Conservation (phyloP, 1,140 invertebrate genomes). For the Proctacanthus coquilletti region DNA sequence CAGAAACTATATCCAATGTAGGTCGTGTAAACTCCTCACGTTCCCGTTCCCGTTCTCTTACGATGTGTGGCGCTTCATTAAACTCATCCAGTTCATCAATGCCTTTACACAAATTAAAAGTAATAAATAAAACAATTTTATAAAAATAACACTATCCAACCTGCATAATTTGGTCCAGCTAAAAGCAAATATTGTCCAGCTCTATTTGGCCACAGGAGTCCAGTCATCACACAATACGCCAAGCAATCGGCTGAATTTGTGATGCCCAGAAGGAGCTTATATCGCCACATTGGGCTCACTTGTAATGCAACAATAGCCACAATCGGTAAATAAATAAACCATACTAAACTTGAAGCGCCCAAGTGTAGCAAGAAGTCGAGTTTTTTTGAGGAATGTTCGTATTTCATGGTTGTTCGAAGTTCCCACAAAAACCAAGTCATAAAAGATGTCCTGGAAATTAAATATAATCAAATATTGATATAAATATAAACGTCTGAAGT, state of each 20-base stretch:
- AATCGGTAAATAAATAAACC: constrained; percentile 94
- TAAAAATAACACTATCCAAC: constrained; percentile 16
- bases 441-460: constrained; percentile 57
- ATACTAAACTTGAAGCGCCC: constrained; percentile 90
- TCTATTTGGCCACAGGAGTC: constrained; percentile 81
- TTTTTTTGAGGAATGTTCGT: constrained; percentile 81
- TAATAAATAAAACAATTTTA: background rate
- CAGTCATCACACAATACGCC: constrained; percentile 85
- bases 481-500: no score
- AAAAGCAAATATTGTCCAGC: constrained; percentile 80
- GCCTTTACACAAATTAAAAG: constrained; percentile 37
- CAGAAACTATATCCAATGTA: constrained; percentile 19
- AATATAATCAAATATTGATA: background rate
- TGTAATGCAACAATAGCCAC: constrained; percentile 85
- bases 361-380: constrained; percentile 89
- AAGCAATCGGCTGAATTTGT: constrained; percentile 88
- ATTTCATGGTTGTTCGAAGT: constrained; percentile 80
- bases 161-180: constrained; percentile 45
- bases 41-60: constrained; percentile 22
- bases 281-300: constrained; percentile 87
- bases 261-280: constrained; percentile 85
- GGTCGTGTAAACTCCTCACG: constrained; percentile 9
- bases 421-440: constrained; percentile 93
- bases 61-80: constrained; percentile 71
- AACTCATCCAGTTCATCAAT: constrained; percentile 81